A percentile compares a stretch with the other conserved stretches of the same genome.
phyloP scores from a whole-genome alignment of 2,888 invertebrate genomes.

The Idaea biselata region DNA sequence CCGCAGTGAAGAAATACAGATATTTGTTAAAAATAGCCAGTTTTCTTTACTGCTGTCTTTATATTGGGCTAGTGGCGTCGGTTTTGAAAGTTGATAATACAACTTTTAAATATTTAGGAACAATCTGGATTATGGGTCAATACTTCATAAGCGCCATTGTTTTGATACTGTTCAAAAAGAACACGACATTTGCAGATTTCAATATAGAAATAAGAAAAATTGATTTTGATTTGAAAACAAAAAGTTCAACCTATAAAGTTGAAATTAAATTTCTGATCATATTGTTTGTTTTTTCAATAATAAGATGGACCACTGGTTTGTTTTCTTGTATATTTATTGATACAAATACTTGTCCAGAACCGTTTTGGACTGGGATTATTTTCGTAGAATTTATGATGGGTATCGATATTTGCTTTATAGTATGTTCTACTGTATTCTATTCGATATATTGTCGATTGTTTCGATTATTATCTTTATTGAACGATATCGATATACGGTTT shows the following conservation, averaged over 20 bases:
- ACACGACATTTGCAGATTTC: background rate
- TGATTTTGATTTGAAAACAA: background rate
- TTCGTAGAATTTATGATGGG: background rate
- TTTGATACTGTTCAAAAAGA: background rate
- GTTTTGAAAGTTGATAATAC: background rate
- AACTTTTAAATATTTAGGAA: background rate
- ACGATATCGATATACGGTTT: background rate
- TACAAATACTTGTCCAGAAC: background rate
- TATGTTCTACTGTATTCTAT: background rate
- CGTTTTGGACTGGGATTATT: background rate
- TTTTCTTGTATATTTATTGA: background rate
- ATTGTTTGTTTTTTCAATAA: background rate
- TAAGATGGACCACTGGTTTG: background rate
- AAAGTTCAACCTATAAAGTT: background rate
- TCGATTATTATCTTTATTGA: background rate
- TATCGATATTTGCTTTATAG: background rate
- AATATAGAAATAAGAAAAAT: background rate
- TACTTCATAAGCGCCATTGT: background rate
- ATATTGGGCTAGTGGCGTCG: background rate
- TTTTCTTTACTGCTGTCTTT: background rate
- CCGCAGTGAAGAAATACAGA: background rate
- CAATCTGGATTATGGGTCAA: background rate
- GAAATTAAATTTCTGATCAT: background rate
- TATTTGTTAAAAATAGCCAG: background rate
- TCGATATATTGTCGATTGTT: constrained; percentile 10